Percentiles rank a stretch among this genome's conserved stretches.
phyloP scores from a whole-genome alignment of 2,888 invertebrate genomes.

The Macaria notata region DNA sequence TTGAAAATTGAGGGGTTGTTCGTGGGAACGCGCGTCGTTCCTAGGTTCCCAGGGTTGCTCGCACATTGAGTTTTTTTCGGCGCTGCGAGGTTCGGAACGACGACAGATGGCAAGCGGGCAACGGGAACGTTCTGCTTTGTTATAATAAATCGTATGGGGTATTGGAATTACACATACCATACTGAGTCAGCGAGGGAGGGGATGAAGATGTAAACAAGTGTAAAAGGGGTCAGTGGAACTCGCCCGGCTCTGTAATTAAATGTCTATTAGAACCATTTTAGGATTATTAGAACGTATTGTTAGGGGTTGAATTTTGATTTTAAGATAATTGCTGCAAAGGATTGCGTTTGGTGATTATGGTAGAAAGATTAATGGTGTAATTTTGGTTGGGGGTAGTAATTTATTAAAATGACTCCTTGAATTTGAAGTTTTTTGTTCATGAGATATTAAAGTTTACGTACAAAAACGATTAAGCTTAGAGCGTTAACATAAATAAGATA shows the following conservation, averaged over 20 bases:
- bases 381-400: constrained; percentile 39
- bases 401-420: constrained; percentile 33
- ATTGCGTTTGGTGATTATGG: constrained; percentile 49
- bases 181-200: constrained; percentile 74
- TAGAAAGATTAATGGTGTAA: constrained; percentile 44
- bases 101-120: constrained; percentile 81
- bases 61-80: constrained; percentile 80
- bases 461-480: neutral
- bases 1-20: constrained; percentile 83
- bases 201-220: constrained; percentile 82
- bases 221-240: constrained; percentile 81
- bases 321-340: constrained; percentile 57
- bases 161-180: constrained; percentile 80
- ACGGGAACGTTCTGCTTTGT: constrained; percentile 75
- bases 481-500: neutral
- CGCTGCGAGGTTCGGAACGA: constrained; percentile 76
- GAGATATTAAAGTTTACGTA: neutral
- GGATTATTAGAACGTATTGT: constrained; percentile 70
- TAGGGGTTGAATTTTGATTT: constrained; percentile 63
- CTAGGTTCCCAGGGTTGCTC: constrained; percentile 85
- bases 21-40: constrained; percentile 85
- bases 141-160: constrained; percentile 78
- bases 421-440: constrained; percentile 12
- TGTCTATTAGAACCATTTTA: constrained; percentile 77
- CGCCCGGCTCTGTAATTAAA: constrained; percentile 72